Base-by-base conservation (phyloP, 2,797 vertebrate species). In the Myotis myotis region DNA sequence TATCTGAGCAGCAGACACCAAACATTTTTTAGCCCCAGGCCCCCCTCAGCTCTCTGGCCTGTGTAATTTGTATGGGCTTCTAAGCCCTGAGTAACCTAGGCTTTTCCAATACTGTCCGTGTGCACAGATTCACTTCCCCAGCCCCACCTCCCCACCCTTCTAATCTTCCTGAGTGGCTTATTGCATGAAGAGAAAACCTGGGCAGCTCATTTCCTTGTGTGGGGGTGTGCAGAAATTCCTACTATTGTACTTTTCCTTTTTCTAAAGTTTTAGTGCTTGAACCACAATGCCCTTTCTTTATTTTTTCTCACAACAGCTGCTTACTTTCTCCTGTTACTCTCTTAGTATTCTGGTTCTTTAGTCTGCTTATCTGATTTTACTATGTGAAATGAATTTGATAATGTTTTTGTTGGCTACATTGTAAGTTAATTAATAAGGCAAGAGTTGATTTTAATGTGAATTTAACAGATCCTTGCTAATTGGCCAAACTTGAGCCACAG, bases 321-420 rank as follows among this genome's bases (percentile, higher is more conserved):
- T 15, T 6, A 22, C 44, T 84, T 86, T 93, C 44, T 88, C 36
- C n/a, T 88, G 33, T 92, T 47, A 28, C 41, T 87, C 25, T 72
- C 36, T 57, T 72, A 71, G 17, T 93, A 23, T 92, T 95, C 60
- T 81, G 17, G 1, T 49, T 96, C 82, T 95, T 90, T 74, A 81
- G 64, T 89, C 44, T 80, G 13, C 28, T 74, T 85, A 70, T 12
- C 72, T 94, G 53, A 6, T 79, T 81, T 91, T 84, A 57, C 16
- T 89, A 0, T 53, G 16, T 84, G 25, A 94, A 93, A 28, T 89
- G 47, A 89, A 75, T 83, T 94, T 92, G 44, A 89, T 80, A 82
- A 60, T 95, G 64, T 95, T 44, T 44, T 88, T 85, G 30, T 93
- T 88, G 87, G 44, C 62, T 91, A 49, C 72, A 91, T 83, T 83